phyloP scores from a whole-genome alignment of 2,113 vertebrate genomes.

The Odocoileus virginianus region DNA sequence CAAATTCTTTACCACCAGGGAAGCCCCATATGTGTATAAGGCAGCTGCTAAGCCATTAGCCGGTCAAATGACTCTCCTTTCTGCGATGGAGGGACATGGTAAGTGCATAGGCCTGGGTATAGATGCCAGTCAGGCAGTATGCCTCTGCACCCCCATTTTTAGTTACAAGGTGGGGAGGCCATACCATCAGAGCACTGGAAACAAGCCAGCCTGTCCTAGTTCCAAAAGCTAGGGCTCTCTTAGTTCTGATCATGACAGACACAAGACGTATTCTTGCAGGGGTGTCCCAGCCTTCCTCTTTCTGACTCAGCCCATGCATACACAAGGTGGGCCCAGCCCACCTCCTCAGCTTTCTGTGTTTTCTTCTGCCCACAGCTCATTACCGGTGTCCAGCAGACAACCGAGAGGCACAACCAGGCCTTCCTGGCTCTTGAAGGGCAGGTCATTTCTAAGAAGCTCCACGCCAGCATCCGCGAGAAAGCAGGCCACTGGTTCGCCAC shows the following conservation, averaged over 20 bases:
- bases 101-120: not conserved
- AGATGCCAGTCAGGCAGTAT: not conserved
- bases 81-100: fast-evolving
- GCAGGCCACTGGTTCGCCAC: constrained; percentile 98
- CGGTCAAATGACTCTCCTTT: not conserved
- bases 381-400: constrained; percentile 95
- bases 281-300: not conserved
- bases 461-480: constrained; percentile 88
- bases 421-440: constrained; percentile 98
- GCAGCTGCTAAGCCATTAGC: not conserved
- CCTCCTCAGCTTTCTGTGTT: constrained; percentile 50
- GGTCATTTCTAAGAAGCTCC: constrained; percentile 91
- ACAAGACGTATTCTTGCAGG: fast-evolving
- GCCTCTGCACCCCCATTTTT: not conserved
- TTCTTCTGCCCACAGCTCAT: constrained; percentile 85
- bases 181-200: not conserved
- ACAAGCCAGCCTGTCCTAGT: not conserved
- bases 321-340: not conserved
- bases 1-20: not conserved
- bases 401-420: constrained; percentile 96
- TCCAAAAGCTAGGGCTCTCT: not conserved
- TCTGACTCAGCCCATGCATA: too few species aligned
- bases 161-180: not conserved
- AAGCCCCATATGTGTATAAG: not conserved
- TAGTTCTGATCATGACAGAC: fast-evolving